Conservation (phyloP, 2,797 vertebrate species). For the Epinephelus coioides region DNA sequence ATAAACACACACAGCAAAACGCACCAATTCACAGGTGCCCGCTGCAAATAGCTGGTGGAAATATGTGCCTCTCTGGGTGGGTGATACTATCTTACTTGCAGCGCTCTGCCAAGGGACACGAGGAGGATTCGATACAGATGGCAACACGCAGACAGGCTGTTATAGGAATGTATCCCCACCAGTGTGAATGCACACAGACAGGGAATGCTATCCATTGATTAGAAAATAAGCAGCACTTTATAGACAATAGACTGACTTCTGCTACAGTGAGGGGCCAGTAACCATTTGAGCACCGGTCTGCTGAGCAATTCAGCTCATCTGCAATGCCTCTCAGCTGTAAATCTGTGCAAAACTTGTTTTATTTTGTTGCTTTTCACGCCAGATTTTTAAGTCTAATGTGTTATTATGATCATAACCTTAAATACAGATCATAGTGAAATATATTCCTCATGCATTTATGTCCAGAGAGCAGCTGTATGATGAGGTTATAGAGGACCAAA, state of each 20-base stretch:
- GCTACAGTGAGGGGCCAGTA: background rate
- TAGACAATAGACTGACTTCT: background rate
- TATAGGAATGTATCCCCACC: background rate
- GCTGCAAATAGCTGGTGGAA: slow-evolving; percentile 24
- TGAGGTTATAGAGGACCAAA: background rate
- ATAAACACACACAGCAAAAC: slow-evolving; percentile 43
- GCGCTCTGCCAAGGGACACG: slow-evolving; percentile 10
- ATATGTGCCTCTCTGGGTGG: slow-evolving; percentile 7
- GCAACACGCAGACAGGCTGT: background rate
- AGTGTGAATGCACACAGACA: background rate
- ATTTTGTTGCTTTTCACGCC: background rate
- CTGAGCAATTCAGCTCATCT: slow-evolving; percentile 10
- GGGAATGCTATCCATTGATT: background rate
- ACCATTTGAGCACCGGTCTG: background rate
- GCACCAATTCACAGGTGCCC: slow-evolving; percentile 11
- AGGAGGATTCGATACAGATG: slow-evolving; percentile 10
- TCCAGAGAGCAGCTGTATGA: background rate
- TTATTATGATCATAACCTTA: background rate
- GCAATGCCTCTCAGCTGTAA: background rate
- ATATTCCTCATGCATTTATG: background rate
- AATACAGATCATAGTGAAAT: background rate
- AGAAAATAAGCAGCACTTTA: slow-evolving; percentile 6
- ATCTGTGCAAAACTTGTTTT: background rate
- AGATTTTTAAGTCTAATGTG: background rate
- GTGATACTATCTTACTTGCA: slow-evolving; percentile 26